Evolutionary conservation across 2,888 invertebrate genomes (phyloP).

Genomic region (Scaptomyza flava): DNA sequence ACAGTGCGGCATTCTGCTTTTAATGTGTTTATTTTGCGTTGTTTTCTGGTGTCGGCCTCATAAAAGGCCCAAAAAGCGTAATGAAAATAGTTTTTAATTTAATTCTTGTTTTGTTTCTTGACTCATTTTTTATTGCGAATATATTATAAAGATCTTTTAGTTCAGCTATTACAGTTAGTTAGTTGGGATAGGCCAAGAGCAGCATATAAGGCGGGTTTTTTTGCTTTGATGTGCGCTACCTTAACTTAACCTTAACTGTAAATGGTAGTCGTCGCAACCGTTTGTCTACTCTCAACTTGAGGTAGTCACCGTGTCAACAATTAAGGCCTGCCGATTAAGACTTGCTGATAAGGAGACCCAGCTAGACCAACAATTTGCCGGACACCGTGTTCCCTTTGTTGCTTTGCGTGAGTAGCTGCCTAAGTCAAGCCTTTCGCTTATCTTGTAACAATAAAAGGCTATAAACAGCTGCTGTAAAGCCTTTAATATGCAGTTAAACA

Average conservation of each 20-base stretch:
- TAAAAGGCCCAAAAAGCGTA: conserved; percentile 52
- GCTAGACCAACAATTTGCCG: conserved; percentile 14
- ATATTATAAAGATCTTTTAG: conserved; percentile 11
- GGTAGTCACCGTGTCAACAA: conserved; percentile 44
- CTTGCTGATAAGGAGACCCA: conserved; percentile 36
- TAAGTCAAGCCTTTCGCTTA: conserved; percentile 28
- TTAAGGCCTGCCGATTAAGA: conserved; percentile 31
- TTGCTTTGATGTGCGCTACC: conserved; percentile 36
- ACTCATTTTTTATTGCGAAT: conserved; percentile 9
- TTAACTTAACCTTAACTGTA: conserved; percentile 35
- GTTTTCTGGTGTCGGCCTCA: conserved; percentile 50
- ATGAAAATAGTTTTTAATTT: conserved; percentile 71
- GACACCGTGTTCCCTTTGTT: conserved; percentile 9
- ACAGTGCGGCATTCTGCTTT: conserved; percentile 63
- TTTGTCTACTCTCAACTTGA: conserved; percentile 23
- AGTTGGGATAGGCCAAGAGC: conserved; percentile 53
- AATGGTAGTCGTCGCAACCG: conserved; percentile 32
- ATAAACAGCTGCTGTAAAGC: conserved; percentile 36
- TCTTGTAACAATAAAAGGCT: conserved; percentile 31
- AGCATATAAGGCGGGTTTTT: not conserved
- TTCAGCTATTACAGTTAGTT: conserved; percentile 33
- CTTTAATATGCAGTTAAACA: conserved; percentile 5
- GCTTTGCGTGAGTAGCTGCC: conserved; percentile 1
- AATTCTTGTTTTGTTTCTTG: conserved; percentile 59
- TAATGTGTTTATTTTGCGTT: conserved; percentile 71